Evolutionary conservation across 2,888 invertebrate genomes (phyloP).

Genomic region (Ligdia adustata): DNA sequence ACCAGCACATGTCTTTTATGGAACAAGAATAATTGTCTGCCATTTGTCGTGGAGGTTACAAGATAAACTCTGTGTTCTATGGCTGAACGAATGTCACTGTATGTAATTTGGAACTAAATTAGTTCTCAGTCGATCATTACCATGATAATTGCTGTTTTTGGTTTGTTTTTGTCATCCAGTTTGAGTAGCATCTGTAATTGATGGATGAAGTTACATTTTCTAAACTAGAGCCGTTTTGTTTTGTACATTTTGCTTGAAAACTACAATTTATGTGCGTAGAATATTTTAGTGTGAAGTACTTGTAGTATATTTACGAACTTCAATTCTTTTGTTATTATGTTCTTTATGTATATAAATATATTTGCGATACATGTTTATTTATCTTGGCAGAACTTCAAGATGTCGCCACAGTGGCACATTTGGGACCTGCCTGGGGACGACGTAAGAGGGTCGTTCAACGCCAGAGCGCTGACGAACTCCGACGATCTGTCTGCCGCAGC

Average conservation of each 20-base stretch:
- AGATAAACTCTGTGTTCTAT: background rate
- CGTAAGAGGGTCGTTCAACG: conserved; percentile 86
- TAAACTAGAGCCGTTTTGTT: too few species aligned
- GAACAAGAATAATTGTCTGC: conserved; percentile 3
- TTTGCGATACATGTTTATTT: conserved; percentile 4
- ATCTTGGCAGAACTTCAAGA: conserved; percentile 81
- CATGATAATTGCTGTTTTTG: conserved; percentile 11
- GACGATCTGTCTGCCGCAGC: conserved; percentile 78
- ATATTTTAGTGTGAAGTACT: too few species aligned
- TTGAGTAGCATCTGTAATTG: too few species aligned
- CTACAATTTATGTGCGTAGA: too few species aligned
- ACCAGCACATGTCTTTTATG: conserved; percentile 15
- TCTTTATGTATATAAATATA: too few species aligned
- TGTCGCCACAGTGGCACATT: conserved; percentile 80
- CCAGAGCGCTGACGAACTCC: conserved; percentile 72
- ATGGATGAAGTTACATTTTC: too few species aligned
- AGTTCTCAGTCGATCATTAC: conserved; percentile 1
- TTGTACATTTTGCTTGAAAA: too few species aligned
- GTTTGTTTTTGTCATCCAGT: conserved; percentile 10
- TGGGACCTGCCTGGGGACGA: conserved; percentile 82
- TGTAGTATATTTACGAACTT: too few species aligned
- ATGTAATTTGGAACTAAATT: conserved; percentile 10
- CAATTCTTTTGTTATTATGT: too few species aligned
- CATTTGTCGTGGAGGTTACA: conserved; percentile 3
- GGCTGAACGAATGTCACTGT: conserved; percentile 1